Evolutionary conservation across 1,140 invertebrate species (phyloP), one percentile per base, ranked within the genome.

Genomic region (Calycopis cecrops): DNA sequence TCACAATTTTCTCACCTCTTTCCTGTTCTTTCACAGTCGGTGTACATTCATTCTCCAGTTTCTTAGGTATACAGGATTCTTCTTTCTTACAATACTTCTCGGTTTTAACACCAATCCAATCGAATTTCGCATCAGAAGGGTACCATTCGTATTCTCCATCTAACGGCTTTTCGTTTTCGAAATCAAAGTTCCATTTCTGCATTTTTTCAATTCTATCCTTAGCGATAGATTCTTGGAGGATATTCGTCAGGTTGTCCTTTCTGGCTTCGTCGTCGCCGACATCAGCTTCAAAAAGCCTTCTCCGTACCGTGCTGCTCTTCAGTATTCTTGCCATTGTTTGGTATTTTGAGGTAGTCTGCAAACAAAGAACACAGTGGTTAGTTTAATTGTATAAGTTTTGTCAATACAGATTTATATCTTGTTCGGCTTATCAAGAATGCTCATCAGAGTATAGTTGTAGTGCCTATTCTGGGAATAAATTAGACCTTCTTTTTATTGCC

Each of bases 131-230:
- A 14, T 55, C 49, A 4, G 56, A 44, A 2, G 37, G 52, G 9
- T 55, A 61, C 79, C 79, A 82, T 60, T 71, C 54, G 34, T 66
- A 72, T 0, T 40, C 49, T 9, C 76, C 76, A 38, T 73, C 63
- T 54, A 79, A 54, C 10, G 79, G 67, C 11, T 60, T 28, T 47
- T 79, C 79, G 11, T 74, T 79, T 57, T 59, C 60, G 21, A 79
- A 76, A 44, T 83, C 79, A 17, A 83, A 83, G 28, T 79, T 79
- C 64, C 69, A 82, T 54, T 74, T 75, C 9, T 62, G 50, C 16
- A 63, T 60, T 33, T 69, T 77, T 28, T 69, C 66, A 9, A 62
- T 47, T 35, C 51, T 64, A 1, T 73, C 71, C 16, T 52, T 65
- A 0, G 48, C 49, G 18, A 65, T 61, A 0, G 65, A 62, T 60